A percentile compares a stretch with the other conserved stretches of the same genome.
These are phyloP conservation scores for Tetraneura akinire DNA, from an alignment of 1,140 invertebrate genomes.

Conservation along the genomic window DNA sequence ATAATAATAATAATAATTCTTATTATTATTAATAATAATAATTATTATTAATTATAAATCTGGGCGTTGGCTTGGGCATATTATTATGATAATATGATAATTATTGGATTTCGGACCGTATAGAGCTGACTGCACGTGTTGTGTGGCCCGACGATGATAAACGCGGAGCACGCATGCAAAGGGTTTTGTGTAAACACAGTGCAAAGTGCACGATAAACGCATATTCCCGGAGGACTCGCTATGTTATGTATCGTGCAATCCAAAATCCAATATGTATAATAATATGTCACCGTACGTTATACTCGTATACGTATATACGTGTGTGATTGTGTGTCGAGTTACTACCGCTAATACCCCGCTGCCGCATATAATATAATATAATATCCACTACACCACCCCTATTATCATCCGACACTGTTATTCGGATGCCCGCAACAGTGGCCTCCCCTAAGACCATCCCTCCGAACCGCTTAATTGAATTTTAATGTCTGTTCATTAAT, in stretches of 20 bases:
- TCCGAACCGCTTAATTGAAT: constrained; percentile 53
- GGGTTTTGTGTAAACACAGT: constrained; percentile 42
- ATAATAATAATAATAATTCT: background rate
- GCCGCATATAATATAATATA: background rate
- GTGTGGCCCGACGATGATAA: constrained; percentile 4
- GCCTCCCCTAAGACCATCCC: background rate
- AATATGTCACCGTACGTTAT: background rate
- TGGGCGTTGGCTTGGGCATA: background rate
- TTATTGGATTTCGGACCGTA: constrained; percentile 15
- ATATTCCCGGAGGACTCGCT: constrained; percentile 34
- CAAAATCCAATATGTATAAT: constrained; percentile 20
- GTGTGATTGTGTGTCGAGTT: background rate
- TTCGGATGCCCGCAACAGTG: background rate
- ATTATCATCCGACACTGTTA: background rate
- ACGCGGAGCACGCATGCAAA: background rate
- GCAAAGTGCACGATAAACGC: constrained; percentile 44
- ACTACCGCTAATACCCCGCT: background rate
- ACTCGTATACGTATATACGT: background rate
- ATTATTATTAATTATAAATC: background rate
- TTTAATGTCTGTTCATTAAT: constrained; percentile 53
- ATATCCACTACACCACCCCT: background rate
- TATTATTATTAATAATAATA: background rate
- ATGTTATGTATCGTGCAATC: background rate
- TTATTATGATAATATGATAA: no score
- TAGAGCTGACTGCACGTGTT: constrained; percentile 8